phyloP scores from a whole-genome alignment of 2,888 invertebrate genomes.

The Cryptops parisi region DNA sequence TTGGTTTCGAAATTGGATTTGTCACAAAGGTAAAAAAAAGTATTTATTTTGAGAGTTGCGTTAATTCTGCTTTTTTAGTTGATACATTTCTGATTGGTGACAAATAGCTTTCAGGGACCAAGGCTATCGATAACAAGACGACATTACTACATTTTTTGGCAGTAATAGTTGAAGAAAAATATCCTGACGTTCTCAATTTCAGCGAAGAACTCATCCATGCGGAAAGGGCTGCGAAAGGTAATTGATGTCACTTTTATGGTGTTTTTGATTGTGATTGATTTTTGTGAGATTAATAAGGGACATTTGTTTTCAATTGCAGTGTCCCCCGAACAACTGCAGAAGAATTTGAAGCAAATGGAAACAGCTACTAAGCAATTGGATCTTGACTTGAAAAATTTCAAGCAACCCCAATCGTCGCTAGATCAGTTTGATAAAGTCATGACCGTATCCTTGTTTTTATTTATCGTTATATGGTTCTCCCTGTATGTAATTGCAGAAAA shows the following conservation, averaged over 20 bases:
- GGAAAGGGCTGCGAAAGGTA: constrained; percentile 54
- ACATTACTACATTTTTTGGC: constrained; percentile 86
- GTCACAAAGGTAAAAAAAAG: constrained; percentile 59
- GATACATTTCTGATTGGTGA: not conserved
- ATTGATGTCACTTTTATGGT: not conserved
- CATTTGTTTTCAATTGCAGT: constrained; percentile 28
- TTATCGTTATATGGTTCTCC: too few relatives aligned
- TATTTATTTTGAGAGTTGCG: not conserved
- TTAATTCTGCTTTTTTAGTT: not conserved
- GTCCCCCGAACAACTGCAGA: constrained; percentile 34
- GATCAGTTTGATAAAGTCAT: constrained; percentile 76
- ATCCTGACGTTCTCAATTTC: constrained; percentile 69
- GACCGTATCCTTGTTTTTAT: constrained; percentile 53
- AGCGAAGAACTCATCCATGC: constrained; percentile 79
- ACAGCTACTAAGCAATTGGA: constrained; percentile 73
- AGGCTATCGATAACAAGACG: constrained; percentile 81
- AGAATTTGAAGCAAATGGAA: constrained; percentile 63
- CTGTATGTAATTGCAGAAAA: too few relatives aligned
- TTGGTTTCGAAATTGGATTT: constrained; percentile 93
- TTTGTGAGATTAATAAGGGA: not conserved
- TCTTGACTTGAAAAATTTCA: constrained; percentile 72
- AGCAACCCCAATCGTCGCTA: constrained; percentile 51
- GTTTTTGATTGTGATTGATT: not conserved
- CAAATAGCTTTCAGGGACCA: constrained; percentile 39
- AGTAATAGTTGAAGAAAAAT: constrained; percentile 71